These are phyloP conservation scores for Cephus pulcher DNA, from an alignment of 2,888 invertebrate species.

Conservation along the genomic window DNA sequence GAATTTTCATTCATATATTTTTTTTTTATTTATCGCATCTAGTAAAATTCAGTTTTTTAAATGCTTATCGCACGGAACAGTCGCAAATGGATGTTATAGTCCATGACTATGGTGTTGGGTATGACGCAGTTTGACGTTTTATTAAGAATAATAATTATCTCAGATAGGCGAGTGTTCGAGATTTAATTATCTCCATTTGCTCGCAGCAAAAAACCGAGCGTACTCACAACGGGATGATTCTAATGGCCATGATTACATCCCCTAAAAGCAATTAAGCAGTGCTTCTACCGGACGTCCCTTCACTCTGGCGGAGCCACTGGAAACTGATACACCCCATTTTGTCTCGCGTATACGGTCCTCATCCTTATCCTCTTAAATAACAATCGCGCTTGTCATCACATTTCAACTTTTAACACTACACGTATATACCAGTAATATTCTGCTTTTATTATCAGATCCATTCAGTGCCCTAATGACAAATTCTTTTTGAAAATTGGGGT, in stretches of 20 bases:
- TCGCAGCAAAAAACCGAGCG: neutral
- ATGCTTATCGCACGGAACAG: neutral
- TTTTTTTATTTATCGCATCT: neutral
- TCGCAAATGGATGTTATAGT: neutral
- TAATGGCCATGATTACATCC: conserved; percentile 18
- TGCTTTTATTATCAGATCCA: neutral
- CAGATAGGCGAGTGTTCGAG: neutral
- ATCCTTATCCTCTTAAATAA: neutral
- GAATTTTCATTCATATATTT: neutral
- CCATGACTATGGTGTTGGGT: neutral
- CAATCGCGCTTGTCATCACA: neutral
- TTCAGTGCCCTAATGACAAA: neutral
- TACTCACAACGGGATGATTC: conserved; percentile 1
- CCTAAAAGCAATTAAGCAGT: conserved; percentile 18
- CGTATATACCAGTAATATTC: neutral
- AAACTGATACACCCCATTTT: neutral
- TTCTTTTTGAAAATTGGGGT: neutral
- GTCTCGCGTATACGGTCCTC: neutral
- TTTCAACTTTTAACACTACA: neutral
- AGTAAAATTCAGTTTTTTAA: neutral
- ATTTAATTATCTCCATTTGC: neutral
- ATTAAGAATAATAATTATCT: neutral
- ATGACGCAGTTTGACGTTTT: neutral
- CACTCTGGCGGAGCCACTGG: neutral
- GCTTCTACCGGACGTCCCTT: conserved; percentile 12